Base-by-base conservation (phyloP, 2,113 vertebrate genomes). In the Gadus chalcogrammus region DNA sequence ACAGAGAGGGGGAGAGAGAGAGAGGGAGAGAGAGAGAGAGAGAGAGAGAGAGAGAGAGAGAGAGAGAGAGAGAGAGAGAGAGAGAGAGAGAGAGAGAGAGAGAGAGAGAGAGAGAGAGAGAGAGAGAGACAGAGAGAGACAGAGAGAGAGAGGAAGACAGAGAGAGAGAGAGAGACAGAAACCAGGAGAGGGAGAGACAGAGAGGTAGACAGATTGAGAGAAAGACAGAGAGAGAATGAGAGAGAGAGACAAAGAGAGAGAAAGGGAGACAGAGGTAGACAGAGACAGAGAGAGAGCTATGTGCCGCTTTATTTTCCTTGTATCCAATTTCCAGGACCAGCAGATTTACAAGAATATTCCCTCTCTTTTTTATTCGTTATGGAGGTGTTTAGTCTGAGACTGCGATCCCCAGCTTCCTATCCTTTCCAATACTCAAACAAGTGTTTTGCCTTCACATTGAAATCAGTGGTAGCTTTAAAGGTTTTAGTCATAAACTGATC, bases 311-410 rank as follows among this genome's bases (percentile, higher is more conserved):
- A 84, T 91, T 91, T 90, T 89, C 71, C 75, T 90, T 90, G 87
- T 86, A 90, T 90, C 79, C 61, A 74, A 82, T 91, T 89, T 90
- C 84, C 71, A 88, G 74, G 73, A 85, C 81, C 68, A 27, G 81
- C 77, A 73, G 89, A 87, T 88, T 89, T 90, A 83, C 82, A 82
- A 79, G 82, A 77, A 87, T 80, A 81, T 85, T 76, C 68, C 60
- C 24, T 22, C 22, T 5, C 65, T 58, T 70, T 12, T 82, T 82
- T 64, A 82, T 87, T 87, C 85, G 82, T 76, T 83, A 71, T 53
- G 60, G 81, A 48, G 82, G 71, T 90, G 91, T 92, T 92, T 91
- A 90, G 90, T 92, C 90, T 92, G 86, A 84, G 76, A 82, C 75
- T 78, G 80, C 81, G 88, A 91, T 91, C 89, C 88, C 87, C 90